These are phyloP conservation scores for Pygathrix nemaeus DNA, from an alignment of 2,113 vertebrate genomes.

Conservation along the genomic window DNA sequence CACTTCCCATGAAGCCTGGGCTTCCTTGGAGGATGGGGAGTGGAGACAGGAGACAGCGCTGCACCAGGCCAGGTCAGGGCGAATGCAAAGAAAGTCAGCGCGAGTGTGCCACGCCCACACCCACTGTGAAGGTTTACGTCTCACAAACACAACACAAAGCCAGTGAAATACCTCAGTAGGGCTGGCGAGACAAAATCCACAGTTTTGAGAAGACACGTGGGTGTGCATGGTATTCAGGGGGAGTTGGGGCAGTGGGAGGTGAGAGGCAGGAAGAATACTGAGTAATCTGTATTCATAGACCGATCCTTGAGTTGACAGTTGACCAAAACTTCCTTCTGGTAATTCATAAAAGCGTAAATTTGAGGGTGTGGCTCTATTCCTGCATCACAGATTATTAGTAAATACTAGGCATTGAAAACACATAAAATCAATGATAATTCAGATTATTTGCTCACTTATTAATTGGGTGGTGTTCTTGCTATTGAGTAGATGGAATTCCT, in stretches of 20 bases:
- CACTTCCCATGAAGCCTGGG: background rate
- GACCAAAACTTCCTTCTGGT: no score
- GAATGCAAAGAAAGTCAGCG: fast-evolving
- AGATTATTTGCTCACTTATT: background rate
- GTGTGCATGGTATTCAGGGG: fast-evolving
- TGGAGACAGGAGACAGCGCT: fast-evolving
- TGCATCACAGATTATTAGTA: no score
- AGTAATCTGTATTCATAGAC: background rate
- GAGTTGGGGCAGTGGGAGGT: fast-evolving
- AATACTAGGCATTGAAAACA: background rate
- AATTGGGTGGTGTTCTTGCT: background rate
- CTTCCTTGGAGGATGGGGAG: background rate
- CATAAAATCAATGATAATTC: background rate
- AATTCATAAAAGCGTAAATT: background rate
- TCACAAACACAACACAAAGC: background rate
- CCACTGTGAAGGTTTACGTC: no score
- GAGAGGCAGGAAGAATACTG: no score
- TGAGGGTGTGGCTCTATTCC: fast-evolving
- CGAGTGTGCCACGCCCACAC: no score
- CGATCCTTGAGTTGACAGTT: background rate
- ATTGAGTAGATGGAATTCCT: background rate
- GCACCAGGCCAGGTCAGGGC: background rate
- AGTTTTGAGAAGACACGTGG: background rate
- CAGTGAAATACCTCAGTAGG: background rate
- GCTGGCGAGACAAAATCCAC: background rate